Evolutionary conservation across 2,113 vertebrate species (phyloP), one percentile per base, ranked within the genome.

Genomic region (Gymnorhina tibicen): DNA sequence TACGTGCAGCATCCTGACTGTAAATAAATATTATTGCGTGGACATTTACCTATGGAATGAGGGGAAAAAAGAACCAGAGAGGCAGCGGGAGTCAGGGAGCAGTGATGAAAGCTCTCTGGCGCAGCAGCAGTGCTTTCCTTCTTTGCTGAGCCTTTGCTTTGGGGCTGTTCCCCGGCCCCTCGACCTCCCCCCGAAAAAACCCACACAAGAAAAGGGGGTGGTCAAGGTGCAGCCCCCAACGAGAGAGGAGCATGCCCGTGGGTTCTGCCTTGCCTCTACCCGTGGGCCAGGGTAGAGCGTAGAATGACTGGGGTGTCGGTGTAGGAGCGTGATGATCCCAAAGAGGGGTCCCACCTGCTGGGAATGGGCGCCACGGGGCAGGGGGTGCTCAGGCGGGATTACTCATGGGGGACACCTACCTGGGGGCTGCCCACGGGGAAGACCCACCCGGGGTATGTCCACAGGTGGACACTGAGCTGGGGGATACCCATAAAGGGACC

Each of bases 81-180:
- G 41, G 53, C 55, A 6, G 46, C 10, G 64, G 35, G 50, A 64
- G 67, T 32, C 44, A 58, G 73, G 76, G 67, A 87, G 63, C 23
- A 44, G 68, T 89, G 93, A 70, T 89, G 97, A 95, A 89, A 96
- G 87, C 93, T 97, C 91, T 87, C 33, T 20, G 81, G 75, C 24
- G 16, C 87, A 39, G 76, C 49, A 17, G 60, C 81, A 32, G 50
- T 24, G 44, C 64, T 84, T 89, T 16, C 33, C 53, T 85, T n/a
- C 28, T 17, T 11, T 66, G 59, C 81, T 46, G 20, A 76, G 32
- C 75, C 39, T 55, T 74, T 37, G 75, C 63, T 75, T 81, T 64
- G 66, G 70, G 44, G 53, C 21, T 39, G 13, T 10, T 13, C 8
- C 12, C 28, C 9, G 11, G 6, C 5, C 10, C 4, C 6, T 3